Conservation (phyloP, 2,113 vertebrate genomes). For the Menura novaehollandiae region DNA sequence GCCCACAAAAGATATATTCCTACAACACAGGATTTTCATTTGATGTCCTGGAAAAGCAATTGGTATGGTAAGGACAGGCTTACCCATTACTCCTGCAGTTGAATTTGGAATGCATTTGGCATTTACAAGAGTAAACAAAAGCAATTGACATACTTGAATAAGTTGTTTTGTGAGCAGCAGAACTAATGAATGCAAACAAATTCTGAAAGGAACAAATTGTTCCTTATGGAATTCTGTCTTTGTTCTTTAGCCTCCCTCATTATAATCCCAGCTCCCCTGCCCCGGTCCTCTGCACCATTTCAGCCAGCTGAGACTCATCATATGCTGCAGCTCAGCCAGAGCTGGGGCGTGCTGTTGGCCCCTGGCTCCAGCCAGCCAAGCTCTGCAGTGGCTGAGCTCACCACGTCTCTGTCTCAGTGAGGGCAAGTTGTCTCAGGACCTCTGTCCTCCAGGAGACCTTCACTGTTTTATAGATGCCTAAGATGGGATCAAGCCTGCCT, state of each 20-base stretch:
- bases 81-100: background rate
- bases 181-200: slow-evolving; percentile 9
- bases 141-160: background rate
- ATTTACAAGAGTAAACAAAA: background rate
- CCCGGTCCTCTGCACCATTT: background rate
- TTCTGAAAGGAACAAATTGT: background rate
- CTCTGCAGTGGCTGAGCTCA: background rate
- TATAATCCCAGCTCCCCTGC: background rate
- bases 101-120: background rate
- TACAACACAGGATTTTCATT: background rate
- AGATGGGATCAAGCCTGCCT: background rate
- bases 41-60: background rate
- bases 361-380: background rate
- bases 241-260: background rate
- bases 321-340: background rate
- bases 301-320: background rate
- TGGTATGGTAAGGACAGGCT: background rate
- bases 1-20: background rate
- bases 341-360: background rate
- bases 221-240: background rate
- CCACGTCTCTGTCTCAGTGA: accelerated
- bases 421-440: background rate
- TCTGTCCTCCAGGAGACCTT: background rate
- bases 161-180: background rate
- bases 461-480: background rate